These are phyloP conservation scores for Oceanites oceanicus DNA, from an alignment of 2,113 vertebrate species.

Conservation along the genomic window DNA sequence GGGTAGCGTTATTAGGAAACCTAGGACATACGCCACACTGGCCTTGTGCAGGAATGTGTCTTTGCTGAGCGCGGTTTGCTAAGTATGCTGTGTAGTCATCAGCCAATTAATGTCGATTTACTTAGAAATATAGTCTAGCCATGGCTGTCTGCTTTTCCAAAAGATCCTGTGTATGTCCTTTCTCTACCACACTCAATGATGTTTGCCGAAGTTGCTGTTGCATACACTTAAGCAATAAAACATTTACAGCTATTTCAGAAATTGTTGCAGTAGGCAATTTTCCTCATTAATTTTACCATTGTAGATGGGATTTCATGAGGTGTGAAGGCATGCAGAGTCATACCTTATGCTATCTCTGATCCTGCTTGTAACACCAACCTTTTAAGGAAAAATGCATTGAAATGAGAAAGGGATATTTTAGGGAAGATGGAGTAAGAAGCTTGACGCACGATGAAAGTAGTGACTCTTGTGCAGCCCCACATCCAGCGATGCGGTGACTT, in stretches of 20 bases:
- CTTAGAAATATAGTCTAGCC: not conserved
- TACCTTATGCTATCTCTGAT: not conserved
- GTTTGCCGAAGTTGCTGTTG: not conserved
- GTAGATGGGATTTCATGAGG: constrained; percentile 2
- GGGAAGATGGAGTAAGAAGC: not conserved
- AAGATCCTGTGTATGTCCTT: not conserved
- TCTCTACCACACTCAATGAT: not conserved
- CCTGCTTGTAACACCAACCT: not conserved
- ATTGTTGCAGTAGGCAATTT: not conserved
- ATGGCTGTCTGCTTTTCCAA: not conserved
- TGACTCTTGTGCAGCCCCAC: not conserved
- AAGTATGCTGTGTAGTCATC: not conserved
- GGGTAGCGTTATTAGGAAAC: not conserved
- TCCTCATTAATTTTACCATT: constrained; percentile 24
- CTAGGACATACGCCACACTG: not conserved
- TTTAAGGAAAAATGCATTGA: not conserved
- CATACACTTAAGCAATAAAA: not conserved
- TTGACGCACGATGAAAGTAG: rapidly evolving
- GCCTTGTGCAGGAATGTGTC: not conserved
- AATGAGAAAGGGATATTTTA: not conserved
- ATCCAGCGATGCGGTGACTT: not conserved
- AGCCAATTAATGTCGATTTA: not conserved
- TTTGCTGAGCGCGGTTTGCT: not conserved
- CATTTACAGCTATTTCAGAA: not conserved
- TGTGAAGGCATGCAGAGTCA: not conserved